phyloP scores from a whole-genome alignment of 2,888 invertebrate genomes.

The Oxystoma pomonae region DNA sequence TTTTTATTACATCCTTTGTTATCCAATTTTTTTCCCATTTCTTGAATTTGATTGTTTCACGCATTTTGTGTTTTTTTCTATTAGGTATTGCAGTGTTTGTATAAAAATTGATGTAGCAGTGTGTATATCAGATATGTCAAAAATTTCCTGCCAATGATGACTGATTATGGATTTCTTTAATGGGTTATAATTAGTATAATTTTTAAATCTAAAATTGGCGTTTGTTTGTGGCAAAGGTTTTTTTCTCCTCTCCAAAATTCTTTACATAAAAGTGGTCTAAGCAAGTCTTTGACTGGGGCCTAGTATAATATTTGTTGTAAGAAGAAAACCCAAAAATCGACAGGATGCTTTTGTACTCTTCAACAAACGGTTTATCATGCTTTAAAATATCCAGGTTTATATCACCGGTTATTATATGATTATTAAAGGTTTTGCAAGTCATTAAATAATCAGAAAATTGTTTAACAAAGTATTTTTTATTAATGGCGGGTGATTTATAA shows the following conservation, averaged over 20 bases:
- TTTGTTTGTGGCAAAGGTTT: neutral
- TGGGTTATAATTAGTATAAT: neutral
- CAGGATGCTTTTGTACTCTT: neutral
- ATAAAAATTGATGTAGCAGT: neutral
- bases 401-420: neutral
- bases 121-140: neutral
- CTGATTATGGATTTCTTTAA: no score
- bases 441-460: neutral
- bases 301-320: neutral
- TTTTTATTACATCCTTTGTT: neutral
- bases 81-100: neutral
- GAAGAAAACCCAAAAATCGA: neutral
- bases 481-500: neutral
- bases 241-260: neutral
- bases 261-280: slow-evolving; percentile 5
- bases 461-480: neutral
- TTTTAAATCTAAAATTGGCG: neutral
- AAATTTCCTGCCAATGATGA: neutral
- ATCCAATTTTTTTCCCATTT: slow-evolving; percentile 6
- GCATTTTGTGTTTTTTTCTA: neutral
- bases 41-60: neutral
- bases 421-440: neutral
- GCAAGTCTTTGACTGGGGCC: neutral
- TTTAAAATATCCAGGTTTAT: neutral
- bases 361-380: neutral